These are phyloP conservation scores for Egretta garzetta DNA, from an alignment of 2,113 vertebrate species.

Conservation along the genomic window DNA sequence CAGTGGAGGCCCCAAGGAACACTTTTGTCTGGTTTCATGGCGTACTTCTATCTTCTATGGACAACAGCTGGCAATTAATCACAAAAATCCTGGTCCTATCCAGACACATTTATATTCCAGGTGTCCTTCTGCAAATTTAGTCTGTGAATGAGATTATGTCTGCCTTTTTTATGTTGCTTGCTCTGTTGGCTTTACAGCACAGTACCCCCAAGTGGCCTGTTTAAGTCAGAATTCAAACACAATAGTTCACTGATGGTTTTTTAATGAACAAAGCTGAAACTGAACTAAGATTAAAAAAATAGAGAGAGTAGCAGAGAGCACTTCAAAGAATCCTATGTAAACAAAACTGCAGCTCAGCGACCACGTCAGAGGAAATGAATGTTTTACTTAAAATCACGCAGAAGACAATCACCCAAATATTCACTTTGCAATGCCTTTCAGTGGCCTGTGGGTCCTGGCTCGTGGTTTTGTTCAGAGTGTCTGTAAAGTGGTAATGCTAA, in stretches of 20 bases:
- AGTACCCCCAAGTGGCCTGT: slow-evolving; percentile 47
- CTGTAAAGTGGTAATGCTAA: not conserved
- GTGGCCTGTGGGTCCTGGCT: not conserved
- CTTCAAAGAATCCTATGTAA: slow-evolving; percentile 19
- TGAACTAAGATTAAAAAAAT: not conserved
- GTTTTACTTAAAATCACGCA: slow-evolving; percentile 13
- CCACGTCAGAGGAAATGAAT: not conserved
- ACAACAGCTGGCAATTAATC: slow-evolving; percentile 33
- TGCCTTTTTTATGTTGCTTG: slow-evolving; percentile 45
- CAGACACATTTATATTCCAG: slow-evolving; percentile 56
- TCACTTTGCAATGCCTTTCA: not conserved
- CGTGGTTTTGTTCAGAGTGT: not conserved
- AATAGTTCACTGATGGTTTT: slow-evolving; percentile 6
- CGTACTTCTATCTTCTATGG: not conserved
- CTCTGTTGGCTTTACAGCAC: slow-evolving; percentile 39
- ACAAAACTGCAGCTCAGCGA: not conserved
- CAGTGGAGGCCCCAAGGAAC: not conserved
- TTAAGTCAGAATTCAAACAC: slow-evolving; percentile 53
- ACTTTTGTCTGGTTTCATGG: not conserved
- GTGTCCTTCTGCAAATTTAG: slow-evolving; percentile 37
- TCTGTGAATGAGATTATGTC: slow-evolving; percentile 58
- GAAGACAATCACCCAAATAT: not conserved
- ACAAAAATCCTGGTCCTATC: not conserved
- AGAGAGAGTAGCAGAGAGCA: not conserved
- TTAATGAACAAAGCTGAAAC: slow-evolving; percentile 52